Conservation (phyloP, 2,888 invertebrate genomes). For the Dolichopus griseipennis region DNA sequence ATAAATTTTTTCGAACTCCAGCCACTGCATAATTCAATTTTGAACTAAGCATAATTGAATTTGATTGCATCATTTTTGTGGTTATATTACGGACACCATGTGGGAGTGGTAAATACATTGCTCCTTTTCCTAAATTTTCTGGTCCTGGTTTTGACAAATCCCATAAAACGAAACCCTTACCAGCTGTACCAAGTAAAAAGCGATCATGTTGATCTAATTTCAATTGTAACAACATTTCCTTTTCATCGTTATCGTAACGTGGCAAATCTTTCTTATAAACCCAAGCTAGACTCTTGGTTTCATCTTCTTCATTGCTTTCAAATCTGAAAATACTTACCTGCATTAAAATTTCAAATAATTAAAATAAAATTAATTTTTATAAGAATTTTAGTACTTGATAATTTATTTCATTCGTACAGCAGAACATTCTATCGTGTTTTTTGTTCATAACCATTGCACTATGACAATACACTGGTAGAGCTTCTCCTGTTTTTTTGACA, state of each 20-base stretch:
- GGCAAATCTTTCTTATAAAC: constrained; percentile 52
- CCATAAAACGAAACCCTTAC: constrained; percentile 78
- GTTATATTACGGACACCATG: constrained; percentile 90
- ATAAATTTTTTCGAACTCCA: constrained; percentile 88
- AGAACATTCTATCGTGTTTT: constrained; percentile 56
- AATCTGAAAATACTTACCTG: constrained; percentile 33
- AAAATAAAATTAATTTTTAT: neutral
- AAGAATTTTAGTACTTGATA: constrained; percentile 45
- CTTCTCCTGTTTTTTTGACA: constrained; percentile 36
- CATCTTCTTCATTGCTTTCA: constrained; percentile 26
- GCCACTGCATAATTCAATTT: constrained; percentile 88
- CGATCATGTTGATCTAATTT: constrained; percentile 74
- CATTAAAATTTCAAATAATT: neutral
- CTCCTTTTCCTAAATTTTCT: constrained; percentile 45
- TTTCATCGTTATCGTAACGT: constrained; percentile 60
- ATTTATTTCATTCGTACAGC: constrained; percentile 57
- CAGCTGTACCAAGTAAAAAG: constrained; percentile 72
- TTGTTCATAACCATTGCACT: constrained; percentile 60
- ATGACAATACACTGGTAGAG: constrained; percentile 32
- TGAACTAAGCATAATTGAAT: constrained; percentile 86
- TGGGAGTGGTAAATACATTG: constrained; percentile 62
- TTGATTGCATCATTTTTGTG: constrained; percentile 80
- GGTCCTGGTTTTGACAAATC: constrained; percentile 51
- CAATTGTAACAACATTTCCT: constrained; percentile 69
- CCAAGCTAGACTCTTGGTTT: constrained; percentile 45